Evolutionary conservation across 2,113 vertebrate species (phyloP).

Genomic region (Ceyx cyanopectus): DNA sequence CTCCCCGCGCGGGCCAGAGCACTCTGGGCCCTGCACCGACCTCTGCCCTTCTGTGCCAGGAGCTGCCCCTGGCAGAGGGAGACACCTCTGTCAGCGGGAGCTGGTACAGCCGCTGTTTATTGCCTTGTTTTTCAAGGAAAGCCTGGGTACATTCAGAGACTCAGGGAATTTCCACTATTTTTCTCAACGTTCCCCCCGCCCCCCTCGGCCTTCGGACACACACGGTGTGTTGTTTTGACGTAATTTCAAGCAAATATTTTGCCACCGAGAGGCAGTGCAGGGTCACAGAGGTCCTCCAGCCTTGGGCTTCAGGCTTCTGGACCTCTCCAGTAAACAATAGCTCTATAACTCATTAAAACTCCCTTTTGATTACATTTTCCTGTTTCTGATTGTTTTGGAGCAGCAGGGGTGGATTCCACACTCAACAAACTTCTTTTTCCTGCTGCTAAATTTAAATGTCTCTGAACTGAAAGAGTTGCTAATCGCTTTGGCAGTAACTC

Average conservation of each 20-base stretch:
- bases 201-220: slow-evolving; percentile 56
- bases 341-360: slow-evolving; percentile 84
- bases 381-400: slow-evolving; percentile 87
- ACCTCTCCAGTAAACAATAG: slow-evolving; percentile 82
- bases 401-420: slow-evolving; percentile 71
- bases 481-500: background rate
- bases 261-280: slow-evolving; percentile 71
- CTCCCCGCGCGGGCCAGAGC: no score
- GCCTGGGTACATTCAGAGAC: slow-evolving; percentile 11
- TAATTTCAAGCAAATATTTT: slow-evolving; percentile 78
- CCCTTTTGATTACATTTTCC: slow-evolving; percentile 88
- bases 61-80: background rate
- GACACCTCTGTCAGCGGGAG: background rate
- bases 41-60: no score
- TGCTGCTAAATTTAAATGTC: slow-evolving; percentile 82
- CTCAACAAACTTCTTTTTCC: slow-evolving; percentile 78
- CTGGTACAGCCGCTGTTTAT: slow-evolving; percentile 25
- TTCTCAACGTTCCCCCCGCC: background rate
- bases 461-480: slow-evolving; percentile 51
- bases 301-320: slow-evolving; percentile 51
- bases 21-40: no score
- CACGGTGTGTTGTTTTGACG: slow-evolving; percentile 77
- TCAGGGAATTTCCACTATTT: slow-evolving; percentile 80
- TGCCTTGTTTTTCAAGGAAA: slow-evolving; percentile 73
- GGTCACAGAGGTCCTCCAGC: slow-evolving; percentile 69